Percentiles rank a stretch among this genome's conserved stretches.
Evolutionary conservation across 2,113 vertebrate species (phyloP).

Genomic region (Struthidea cinerea): DNA sequence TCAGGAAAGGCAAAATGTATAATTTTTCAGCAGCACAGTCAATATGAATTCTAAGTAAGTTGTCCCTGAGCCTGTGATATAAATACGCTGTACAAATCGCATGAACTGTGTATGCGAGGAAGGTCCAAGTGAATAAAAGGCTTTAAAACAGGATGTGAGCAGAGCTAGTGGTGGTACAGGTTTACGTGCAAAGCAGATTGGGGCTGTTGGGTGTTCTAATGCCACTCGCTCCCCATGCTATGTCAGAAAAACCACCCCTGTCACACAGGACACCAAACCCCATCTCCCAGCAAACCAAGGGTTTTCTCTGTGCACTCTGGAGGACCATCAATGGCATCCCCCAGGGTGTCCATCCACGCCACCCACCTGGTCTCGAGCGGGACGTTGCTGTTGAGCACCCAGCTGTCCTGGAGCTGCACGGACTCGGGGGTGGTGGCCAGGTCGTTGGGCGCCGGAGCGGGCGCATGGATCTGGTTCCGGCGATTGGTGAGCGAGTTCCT

Average conservation of each 20-base stretch:
- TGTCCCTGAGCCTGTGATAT: slow-evolving; percentile 42
- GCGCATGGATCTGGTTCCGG: slow-evolving; percentile 90
- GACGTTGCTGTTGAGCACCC: slow-evolving; percentile 98
- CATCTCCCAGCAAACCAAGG: accelerated
- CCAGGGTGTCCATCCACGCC: accelerated
- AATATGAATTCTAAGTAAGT: slow-evolving; percentile 51
- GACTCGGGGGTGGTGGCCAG: slow-evolving; percentile 96
- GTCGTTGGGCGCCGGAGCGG: slow-evolving; percentile 84
- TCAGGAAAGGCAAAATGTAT: slow-evolving; percentile 62
- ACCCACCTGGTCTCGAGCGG: slow-evolving; percentile 94
- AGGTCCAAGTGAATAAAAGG: slow-evolving; percentile 7
- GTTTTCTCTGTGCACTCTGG: not conserved
- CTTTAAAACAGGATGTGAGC: slow-evolving; percentile 31
- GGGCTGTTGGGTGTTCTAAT: not conserved
- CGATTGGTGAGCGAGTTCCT: slow-evolving; percentile 92
- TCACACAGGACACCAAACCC: not conserved
- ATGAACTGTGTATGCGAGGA: slow-evolving; percentile 32
- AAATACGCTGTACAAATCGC: slow-evolving; percentile 55
- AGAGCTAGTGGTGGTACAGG: too few species aligned
- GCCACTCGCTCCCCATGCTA: accelerated
- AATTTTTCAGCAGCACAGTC: slow-evolving; percentile 67
- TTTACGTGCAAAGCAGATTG: not conserved
- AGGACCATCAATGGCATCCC: accelerated
- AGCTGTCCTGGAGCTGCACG: slow-evolving; percentile 98
- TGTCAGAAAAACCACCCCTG: accelerated